phyloP scores from a whole-genome alignment of 1,140 invertebrate species.

The Drosophila baimaii region DNA sequence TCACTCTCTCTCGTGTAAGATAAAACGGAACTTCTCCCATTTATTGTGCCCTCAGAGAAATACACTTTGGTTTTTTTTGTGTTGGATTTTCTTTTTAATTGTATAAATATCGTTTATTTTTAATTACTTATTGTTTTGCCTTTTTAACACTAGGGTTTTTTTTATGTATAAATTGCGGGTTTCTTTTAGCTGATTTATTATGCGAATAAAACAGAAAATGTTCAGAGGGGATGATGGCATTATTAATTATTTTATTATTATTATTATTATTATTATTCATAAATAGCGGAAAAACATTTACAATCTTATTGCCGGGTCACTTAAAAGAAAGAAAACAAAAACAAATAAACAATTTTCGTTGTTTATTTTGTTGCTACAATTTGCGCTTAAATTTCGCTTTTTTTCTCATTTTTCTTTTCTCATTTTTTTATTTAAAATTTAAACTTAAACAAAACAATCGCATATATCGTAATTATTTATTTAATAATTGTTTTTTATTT shows the following conservation, averaged over 20 bases:
- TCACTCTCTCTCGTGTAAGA: neutral
- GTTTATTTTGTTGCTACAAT: slow-evolving; percentile 38
- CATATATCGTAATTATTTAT: slow-evolving; percentile 59
- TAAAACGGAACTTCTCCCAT: slow-evolving; percentile 1
- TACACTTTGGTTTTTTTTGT: slow-evolving; percentile 13
- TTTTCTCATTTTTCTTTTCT: slow-evolving; percentile 41
- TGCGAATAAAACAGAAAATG: slow-evolving; percentile 52
- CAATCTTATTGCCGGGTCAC: slow-evolving; percentile 79
- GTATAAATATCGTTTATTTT: slow-evolving; percentile 78
- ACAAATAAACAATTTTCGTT: slow-evolving; percentile 42
- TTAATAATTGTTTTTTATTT: slow-evolving; percentile 56
- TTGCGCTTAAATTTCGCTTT: slow-evolving; percentile 24
- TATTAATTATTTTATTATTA: slow-evolving; percentile 46
- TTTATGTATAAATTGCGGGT: slow-evolving; percentile 44
- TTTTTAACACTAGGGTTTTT: slow-evolving; percentile 33
- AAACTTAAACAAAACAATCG: slow-evolving; percentile 81
- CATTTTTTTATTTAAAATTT: slow-evolving; percentile 59
- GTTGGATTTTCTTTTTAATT: slow-evolving; percentile 62
- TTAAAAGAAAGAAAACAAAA: slow-evolving; percentile 57
- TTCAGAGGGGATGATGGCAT: slow-evolving; percentile 27
- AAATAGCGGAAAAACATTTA: slow-evolving; percentile 79
- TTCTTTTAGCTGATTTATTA: slow-evolving; percentile 46
- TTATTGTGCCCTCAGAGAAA: slow-evolving; percentile 1
- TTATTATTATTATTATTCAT: slow-evolving; percentile 47
- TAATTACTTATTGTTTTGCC: slow-evolving; percentile 75